Conservation (phyloP, 2,113 vertebrate genomes). For the Stigmatopora nigra region DNA sequence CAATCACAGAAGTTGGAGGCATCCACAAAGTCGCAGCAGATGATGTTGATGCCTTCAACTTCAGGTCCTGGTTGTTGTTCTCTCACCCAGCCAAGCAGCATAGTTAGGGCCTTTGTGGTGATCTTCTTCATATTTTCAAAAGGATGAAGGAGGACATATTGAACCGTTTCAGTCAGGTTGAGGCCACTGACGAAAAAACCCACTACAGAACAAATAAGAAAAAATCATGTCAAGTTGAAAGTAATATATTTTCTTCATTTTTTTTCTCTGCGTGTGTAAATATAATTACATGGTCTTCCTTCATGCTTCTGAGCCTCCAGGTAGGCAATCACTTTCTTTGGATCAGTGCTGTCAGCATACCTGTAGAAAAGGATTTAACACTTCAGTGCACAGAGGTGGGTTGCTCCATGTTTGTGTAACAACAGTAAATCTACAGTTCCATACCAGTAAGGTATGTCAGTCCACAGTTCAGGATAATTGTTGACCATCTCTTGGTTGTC, state of each 20-base stretch:
- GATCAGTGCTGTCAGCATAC: slow-evolving; percentile 59
- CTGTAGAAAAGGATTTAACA: slow-evolving; percentile 27
- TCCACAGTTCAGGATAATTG: slow-evolving; percentile 59
- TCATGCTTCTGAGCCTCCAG: slow-evolving; percentile 49
- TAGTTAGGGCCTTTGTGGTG: slow-evolving; percentile 42
- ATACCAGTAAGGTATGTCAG: slow-evolving; percentile 66
- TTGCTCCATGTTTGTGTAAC: neutral
- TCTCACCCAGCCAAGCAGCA: slow-evolving; percentile 58
- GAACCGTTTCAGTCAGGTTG: slow-evolving; percentile 66
- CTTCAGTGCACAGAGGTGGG: too few relatives aligned
- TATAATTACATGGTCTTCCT: slow-evolving; percentile 58
- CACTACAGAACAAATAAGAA: slow-evolving; percentile 30
- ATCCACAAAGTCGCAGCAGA: slow-evolving; percentile 68
- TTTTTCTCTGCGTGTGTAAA: neutral
- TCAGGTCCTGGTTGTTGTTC: slow-evolving; percentile 49
- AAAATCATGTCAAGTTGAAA: neutral
- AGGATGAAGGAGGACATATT: slow-evolving; percentile 61
- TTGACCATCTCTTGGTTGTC: slow-evolving; percentile 35
- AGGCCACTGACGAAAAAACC: slow-evolving; percentile 66
- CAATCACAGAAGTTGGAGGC: slow-evolving; percentile 50
- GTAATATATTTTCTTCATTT: neutral
- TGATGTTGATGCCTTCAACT: slow-evolving; percentile 52
- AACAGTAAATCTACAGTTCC: neutral
- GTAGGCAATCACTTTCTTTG: slow-evolving; percentile 59
- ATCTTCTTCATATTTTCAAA: slow-evolving; percentile 58